A percentile compares a stretch with the other conserved stretches of the same genome.
Conservation (phyloP, 2,113 vertebrate species). For the Oxyura jamaicensis region DNA sequence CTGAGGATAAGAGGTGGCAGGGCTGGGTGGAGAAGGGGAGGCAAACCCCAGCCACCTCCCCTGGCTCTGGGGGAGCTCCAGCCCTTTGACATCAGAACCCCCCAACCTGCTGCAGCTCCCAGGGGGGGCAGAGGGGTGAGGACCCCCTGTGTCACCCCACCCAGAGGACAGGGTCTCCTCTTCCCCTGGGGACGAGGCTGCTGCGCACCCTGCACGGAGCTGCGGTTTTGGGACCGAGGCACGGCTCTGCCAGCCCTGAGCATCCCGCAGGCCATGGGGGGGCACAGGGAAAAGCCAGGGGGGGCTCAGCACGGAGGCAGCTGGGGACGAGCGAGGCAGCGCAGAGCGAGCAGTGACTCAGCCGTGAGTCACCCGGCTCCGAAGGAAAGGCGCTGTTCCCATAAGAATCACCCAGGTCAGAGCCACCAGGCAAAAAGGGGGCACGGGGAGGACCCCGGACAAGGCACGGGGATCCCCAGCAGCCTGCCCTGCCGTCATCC, state of each 20-base stretch:
- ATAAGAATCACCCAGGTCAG: background rate
- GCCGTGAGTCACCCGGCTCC: background rate
- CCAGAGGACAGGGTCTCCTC: background rate
- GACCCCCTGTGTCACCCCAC: rapidly evolving
- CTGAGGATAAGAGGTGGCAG: background rate
- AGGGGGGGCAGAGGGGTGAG: background rate
- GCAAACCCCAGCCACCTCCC: background rate
- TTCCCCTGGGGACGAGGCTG: background rate
- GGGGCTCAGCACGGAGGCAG: background rate
- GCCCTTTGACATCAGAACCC: background rate
- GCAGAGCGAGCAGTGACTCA: background rate
- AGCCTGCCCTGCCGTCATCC: rapidly evolving
- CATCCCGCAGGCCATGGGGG: rapidly evolving
- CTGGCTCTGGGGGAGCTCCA: rapidly evolving
- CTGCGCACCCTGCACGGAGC: rapidly evolving
- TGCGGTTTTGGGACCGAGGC: rapidly evolving
- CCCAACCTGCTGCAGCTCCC: background rate
- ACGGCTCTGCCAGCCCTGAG: rapidly evolving
- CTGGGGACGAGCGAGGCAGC: background rate
- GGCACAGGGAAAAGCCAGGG: rapidly evolving
- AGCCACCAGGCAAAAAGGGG: background rate
- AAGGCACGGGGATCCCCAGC: background rate
- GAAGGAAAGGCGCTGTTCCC: background rate
- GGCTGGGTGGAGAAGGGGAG: background rate
- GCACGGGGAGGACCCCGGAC: background rate